Evolutionary conservation across 2,888 invertebrate species (phyloP).

Genomic region (Patella pellucida): DNA sequence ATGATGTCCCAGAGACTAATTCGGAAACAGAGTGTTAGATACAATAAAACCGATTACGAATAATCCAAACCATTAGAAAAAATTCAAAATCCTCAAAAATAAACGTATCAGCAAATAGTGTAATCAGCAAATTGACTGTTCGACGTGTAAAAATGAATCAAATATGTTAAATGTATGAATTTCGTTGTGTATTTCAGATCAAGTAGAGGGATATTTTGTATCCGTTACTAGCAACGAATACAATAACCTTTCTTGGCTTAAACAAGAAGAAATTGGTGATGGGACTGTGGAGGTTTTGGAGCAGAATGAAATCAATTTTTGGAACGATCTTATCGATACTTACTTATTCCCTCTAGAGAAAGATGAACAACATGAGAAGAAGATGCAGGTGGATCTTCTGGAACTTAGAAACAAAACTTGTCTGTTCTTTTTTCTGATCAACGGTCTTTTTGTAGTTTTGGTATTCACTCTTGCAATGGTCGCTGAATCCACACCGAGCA

Average conservation of each 20-base stretch:
- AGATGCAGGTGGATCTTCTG: slow-evolving; percentile 76
- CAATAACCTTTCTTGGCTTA: slow-evolving; percentile 88
- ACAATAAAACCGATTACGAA: too few species aligned
- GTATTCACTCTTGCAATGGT: slow-evolving; percentile 98
- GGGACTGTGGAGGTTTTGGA: slow-evolving; percentile 88
- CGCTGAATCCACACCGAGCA: slow-evolving; percentile 45
- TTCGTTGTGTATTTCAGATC: not conserved
- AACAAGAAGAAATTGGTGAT: slow-evolving; percentile 87
- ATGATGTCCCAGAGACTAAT: too few species aligned
- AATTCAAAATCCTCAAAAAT: too few species aligned
- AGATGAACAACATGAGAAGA: slow-evolving; percentile 80
- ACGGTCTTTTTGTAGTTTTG: slow-evolving; percentile 97
- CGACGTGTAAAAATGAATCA: too few species aligned
- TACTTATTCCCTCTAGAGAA: slow-evolving; percentile 94
- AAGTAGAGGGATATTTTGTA: not conserved
- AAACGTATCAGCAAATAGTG: too few species aligned
- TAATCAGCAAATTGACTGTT: too few species aligned
- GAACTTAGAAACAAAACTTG: slow-evolving; percentile 89
- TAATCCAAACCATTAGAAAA: too few species aligned
- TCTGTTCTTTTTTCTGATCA: slow-evolving; percentile 90
- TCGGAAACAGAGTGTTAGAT: too few species aligned
- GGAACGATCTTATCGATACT: slow-evolving; percentile 94
- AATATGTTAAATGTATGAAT: too few species aligned
- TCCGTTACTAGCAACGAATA: not conserved
- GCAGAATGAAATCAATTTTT: slow-evolving; percentile 85